phyloP scores from a whole-genome alignment of 1,140 invertebrate species.

The Bombus haemorrhoidalis region DNA sequence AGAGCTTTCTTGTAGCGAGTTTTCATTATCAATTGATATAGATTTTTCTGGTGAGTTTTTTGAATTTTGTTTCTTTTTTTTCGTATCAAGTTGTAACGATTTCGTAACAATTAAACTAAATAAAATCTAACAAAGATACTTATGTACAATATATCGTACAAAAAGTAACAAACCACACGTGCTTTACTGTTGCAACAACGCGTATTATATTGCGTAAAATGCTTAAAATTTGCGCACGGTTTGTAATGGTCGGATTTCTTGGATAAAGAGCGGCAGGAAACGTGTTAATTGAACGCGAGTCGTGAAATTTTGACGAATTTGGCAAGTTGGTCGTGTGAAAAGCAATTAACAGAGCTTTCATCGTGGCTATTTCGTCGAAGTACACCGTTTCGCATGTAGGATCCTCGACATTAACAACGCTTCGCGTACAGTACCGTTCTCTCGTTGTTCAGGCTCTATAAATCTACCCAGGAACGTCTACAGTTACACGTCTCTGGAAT shows the following conservation, averaged over 20 bases:
- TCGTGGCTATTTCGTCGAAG: neutral
- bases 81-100: too few relatives aligned
- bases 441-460: conserved; percentile 58
- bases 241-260: neutral
- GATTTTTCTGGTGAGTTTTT: neutral
- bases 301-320: conserved; percentile 8
- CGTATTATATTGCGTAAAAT: neutral
- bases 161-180: neutral
- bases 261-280: too few relatives aligned
- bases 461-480: conserved; percentile 52
- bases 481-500: conserved; percentile 53
- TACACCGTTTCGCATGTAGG: conserved; percentile 21
- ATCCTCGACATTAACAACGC: conserved; percentile 28
- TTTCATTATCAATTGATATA: neutral
- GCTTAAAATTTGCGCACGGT: neutral
- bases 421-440: conserved; percentile 36
- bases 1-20: too few relatives aligned
- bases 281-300: neutral
- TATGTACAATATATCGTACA: neutral
- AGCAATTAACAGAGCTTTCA: conserved; percentile 27
- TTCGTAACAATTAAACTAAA: too few relatives aligned
- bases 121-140: too few relatives aligned
- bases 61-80: neutral
- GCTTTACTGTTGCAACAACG: neutral
- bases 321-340: neutral